phyloP scores from a whole-genome alignment of 2,888 invertebrate species.

The Lapara coniferarum region DNA sequence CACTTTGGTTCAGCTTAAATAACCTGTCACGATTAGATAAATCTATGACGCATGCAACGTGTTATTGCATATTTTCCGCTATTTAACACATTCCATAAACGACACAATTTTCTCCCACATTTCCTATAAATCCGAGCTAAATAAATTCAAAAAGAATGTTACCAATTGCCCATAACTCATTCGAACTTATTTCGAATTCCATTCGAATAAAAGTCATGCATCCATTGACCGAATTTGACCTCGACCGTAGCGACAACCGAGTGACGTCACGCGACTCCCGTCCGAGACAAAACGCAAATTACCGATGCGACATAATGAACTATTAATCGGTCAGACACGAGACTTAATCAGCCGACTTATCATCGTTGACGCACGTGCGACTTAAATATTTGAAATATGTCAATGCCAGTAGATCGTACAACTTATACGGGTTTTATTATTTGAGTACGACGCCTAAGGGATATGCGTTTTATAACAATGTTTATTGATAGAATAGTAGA shows the following conservation, averaged over 20 bases:
- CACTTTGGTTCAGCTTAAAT: too few species aligned
- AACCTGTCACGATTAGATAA: too few species aligned
- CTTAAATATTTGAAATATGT: conserved; percentile 1
- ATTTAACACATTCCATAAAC: too few species aligned
- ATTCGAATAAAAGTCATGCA: conserved; percentile 10
- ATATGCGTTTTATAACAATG: background rate
- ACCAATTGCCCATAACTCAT: background rate
- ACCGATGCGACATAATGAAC: conserved; percentile 25
- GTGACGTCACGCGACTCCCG: conserved; percentile 24
- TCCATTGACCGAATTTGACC: conserved; percentile 25
- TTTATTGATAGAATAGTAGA: too few species aligned
- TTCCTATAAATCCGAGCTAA: too few species aligned
- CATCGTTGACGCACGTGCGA: conserved; percentile 16
- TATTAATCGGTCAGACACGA: conserved; percentile 22
- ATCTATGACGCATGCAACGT: too few species aligned
- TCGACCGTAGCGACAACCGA: conserved; percentile 14
- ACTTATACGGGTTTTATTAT: background rate
- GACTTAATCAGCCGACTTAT: conserved; percentile 14
- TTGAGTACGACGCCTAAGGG: background rate
- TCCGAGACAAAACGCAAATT: conserved; percentile 25
- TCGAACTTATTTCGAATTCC: conserved; percentile 5
- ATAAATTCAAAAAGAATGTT: too few species aligned
- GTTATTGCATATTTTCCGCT: too few species aligned
- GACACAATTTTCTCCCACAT: too few species aligned
- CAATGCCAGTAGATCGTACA: background rate